Evolutionary conservation across 2,888 invertebrate species (phyloP), one percentile per base, ranked within the genome.

Genomic region (Fragum whitleyi): DNA sequence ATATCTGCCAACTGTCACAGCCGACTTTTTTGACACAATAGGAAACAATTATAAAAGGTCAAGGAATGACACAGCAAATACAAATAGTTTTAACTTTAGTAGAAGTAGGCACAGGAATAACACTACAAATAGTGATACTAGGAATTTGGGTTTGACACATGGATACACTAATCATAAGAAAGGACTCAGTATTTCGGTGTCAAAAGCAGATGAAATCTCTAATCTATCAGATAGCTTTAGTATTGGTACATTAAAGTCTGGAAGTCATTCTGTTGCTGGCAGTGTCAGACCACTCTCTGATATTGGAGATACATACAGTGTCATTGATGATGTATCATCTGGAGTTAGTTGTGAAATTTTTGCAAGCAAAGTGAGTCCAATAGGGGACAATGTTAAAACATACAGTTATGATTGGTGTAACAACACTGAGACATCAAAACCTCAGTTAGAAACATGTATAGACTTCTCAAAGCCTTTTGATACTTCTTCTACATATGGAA

Each of bases 281-380:
- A 65, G 65, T 65, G n/a, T 42, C 23, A 65, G 23, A 19, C 65
- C 65, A 42, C 16, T 42, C 14, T 7, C 39, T 21, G 65, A 65
- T 1, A 14, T 65, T 5, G 36, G 42, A 42, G 65, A 65, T 42
- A 65, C 65, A 14, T 42, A 65, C 9, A 65, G 65, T 65, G 42
- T 65, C n/a, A 42, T 65, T 21, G 65, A 65, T 65, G 65, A 65
- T 65, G 65, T 65, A 21, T 65, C 42, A 21, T 65, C 65, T 36
- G 65, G 42, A 21, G 19, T 65, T 36, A 32, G 21, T 26, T 42
- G 65, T 65, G 65, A 65, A 3, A n/a, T 47, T 47, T 3, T 47
- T 14, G 14, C 39, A 47, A 3, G 47, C 2, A 47, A 47, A 16
- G 47, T 9, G 2, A 47, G 14, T 9, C 47, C 16, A 47, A 47